Base-by-base conservation (phyloP, 1,140 invertebrate genomes). In the Cepaea nemoralis region DNA sequence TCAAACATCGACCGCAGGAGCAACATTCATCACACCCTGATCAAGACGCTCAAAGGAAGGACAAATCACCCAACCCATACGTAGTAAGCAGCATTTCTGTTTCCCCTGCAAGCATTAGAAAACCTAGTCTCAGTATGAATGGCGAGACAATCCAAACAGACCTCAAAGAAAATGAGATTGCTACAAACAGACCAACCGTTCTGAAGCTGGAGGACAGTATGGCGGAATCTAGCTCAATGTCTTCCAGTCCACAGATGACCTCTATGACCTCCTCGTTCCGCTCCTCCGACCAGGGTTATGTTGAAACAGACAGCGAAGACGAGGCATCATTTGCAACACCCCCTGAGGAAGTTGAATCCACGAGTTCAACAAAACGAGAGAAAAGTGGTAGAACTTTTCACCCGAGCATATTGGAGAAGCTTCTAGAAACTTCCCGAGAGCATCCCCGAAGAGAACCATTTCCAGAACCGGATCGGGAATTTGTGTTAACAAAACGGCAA, bases 311-410 rank as follows among this genome's bases (percentile, higher is more conserved):
- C 0, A 81, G 50, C n/a, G 83, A 83, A 0, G 76, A 73, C n/a
- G 82, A 83, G 0, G 78, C 80, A 10, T 75, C 74, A 1, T 83
- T 83, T 40, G 78, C 83, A 10, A 83, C 83, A 24, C 83, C 83
- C 42, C 83, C 83, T 0, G 83, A 83, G 66, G 82, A 83, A 33
- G 63, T 63, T 6, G 78, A 70, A 24, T 6, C 39, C 1, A 2
- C 40, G 14, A 22, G 48, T 42, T 35, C 78, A 45, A 14, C 22
- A 19, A 40, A 22, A n/a, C 42, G n/a, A 67, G 59, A 67, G 63
- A 33, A 55, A 45, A 27, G 35, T 16, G 27, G 55, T 42, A 27
- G 50, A 37, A 27, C 33, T 66, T 45, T 59, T 66, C 24, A 66
- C 31, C n/a, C 73, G 45, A 16, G 67, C 40, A 35, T 70, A 6